Percentiles rank a stretch among this genome's conserved stretches.
Conservation (phyloP, 2,113 vertebrate genomes). For the Nothoprocta perdicaria region DNA sequence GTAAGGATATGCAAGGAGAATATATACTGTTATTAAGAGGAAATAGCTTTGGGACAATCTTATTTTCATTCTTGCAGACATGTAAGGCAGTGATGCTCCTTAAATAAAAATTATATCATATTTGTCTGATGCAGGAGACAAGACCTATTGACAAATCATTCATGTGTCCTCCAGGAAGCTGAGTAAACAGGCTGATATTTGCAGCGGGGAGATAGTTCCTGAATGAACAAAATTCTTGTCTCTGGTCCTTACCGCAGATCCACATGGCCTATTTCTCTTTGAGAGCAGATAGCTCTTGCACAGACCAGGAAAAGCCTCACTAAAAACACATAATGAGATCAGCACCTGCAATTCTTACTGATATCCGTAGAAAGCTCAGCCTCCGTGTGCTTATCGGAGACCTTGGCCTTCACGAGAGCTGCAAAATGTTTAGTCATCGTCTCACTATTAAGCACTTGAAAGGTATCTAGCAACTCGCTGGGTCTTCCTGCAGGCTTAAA, state of each 20-base stretch:
- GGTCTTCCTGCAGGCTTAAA: not conserved
- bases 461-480: not conserved
- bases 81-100: not conserved
- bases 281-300: slow-evolving; percentile 30
- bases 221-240: slow-evolving; percentile 25
- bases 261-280: not conserved
- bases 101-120: not conserved
- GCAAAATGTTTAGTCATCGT: slow-evolving; percentile 21
- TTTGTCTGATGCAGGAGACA: not conserved
- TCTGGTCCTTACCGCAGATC: not conserved
- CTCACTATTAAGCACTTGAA: not conserved
- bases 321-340: not conserved
- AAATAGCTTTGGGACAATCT: slow-evolving; percentile 17
- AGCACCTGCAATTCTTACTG: not conserved
- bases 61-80: not conserved
- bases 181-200: slow-evolving; percentile 20
- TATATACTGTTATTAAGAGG: not conserved
- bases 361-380: not conserved
- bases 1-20: not conserved
- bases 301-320: not conserved
- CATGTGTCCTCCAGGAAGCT: slow-evolving; percentile 23
- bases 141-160: not conserved
- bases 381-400: not conserved
- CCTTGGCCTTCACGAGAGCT: slow-evolving; percentile 23
- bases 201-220: slow-evolving; percentile 16